Evolutionary conservation across 2,888 invertebrate genomes (phyloP).

Genomic region (Tetragonisca angustula): DNA sequence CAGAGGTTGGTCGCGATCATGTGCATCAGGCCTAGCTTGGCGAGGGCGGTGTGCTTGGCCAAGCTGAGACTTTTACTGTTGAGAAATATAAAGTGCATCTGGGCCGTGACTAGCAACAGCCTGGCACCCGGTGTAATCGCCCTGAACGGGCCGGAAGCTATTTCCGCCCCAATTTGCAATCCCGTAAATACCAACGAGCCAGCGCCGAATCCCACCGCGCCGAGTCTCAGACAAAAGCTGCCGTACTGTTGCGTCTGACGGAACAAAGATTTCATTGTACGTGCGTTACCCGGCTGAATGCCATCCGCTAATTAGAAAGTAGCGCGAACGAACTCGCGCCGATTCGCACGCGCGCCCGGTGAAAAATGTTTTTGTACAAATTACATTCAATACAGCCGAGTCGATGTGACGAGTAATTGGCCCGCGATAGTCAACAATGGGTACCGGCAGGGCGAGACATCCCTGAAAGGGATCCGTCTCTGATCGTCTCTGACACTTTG

Average conservation of each 20-base stretch:
- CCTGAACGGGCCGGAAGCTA: conserved; percentile 83
- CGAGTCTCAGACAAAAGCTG: conserved; percentile 94
- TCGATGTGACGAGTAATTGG: conserved; percentile 8
- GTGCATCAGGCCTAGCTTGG: conserved; percentile 97
- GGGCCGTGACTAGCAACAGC: conserved; percentile 93
- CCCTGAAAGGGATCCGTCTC: not conserved
- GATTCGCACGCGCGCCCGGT: not conserved
- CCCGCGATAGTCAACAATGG: not conserved
- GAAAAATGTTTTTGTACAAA: conserved; percentile 11
- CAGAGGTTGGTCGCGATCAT: conserved; percentile 96
- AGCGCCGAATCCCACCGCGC: conserved; percentile 88
- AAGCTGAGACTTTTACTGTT: conserved; percentile 91
- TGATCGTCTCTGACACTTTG: not conserved
- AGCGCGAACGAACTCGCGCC: not conserved
- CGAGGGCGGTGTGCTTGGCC: conserved; percentile 88
- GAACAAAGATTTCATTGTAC: conserved; percentile 47
- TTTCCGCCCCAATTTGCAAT: conserved; percentile 87
- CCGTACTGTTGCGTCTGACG: conserved; percentile 87
- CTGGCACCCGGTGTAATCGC: conserved; percentile 93
- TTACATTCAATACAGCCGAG: conserved; percentile 9
- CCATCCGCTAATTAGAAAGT: conserved; percentile 27
- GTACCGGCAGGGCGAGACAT: not conserved
- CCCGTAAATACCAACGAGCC: conserved; percentile 89
- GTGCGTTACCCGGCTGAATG: conserved; percentile 11
- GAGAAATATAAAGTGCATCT: conserved; percentile 97